phyloP scores from a whole-genome alignment of 2,113 vertebrate genomes.

The Oxygymnocypris stewartii region DNA sequence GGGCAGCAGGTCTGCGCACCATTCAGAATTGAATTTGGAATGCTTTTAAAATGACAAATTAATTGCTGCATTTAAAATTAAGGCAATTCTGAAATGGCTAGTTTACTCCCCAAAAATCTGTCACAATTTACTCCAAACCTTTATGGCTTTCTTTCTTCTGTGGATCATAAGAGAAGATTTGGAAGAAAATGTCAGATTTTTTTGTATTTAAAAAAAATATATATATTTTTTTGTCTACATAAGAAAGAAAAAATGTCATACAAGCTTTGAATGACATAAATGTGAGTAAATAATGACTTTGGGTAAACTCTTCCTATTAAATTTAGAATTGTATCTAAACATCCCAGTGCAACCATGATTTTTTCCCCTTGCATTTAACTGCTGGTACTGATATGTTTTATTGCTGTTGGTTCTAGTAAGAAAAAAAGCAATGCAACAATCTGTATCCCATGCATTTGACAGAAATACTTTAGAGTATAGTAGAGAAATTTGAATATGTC shows the following conservation, averaged over 20 bases:
- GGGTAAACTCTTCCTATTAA: not conserved
- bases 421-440: not conserved
- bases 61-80: not conserved
- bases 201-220: not conserved
- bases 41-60: not conserved
- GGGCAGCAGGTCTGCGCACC: not conserved
- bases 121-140: not conserved
- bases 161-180: not conserved
- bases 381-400: not conserved
- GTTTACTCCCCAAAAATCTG: not conserved
- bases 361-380: not conserved
- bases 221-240: not conserved
- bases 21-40: not conserved
- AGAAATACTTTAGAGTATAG: slow-evolving; percentile 21
- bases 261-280: not conserved
- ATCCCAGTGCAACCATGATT: slow-evolving; percentile 18
- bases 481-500: slow-evolving; percentile 7
- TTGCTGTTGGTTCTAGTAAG: not conserved
- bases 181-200: not conserved
- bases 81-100: not conserved
- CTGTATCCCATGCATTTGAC: not conserved
- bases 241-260: not conserved
- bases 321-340: not conserved
- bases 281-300: not conserved
- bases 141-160: not conserved